Conservation (phyloP, 2,113 vertebrate species). For the Psophia crepitans region DNA sequence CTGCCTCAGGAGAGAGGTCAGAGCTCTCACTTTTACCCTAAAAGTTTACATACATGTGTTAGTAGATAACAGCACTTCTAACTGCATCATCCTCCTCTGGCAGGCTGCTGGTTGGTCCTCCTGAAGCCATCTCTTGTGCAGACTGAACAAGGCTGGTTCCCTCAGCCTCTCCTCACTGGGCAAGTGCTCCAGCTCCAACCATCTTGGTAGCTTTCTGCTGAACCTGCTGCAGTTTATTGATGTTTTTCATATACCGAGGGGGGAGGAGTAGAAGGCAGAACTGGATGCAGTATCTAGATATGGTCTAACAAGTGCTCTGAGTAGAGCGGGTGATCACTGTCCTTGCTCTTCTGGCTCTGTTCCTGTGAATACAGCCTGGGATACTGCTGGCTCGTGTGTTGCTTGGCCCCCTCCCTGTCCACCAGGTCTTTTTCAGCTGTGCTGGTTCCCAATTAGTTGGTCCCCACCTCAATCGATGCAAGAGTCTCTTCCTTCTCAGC, state of each 20-base stretch:
- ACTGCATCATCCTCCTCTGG: not conserved
- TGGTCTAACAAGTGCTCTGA: not conserved
- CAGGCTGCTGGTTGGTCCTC: not conserved
- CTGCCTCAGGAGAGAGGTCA: not conserved
- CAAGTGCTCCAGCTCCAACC: not conserved
- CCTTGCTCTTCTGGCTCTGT: not conserved
- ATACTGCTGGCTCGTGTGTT: not conserved
- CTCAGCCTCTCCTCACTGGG: not conserved
- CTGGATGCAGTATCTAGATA: not conserved
- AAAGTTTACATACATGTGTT: not conserved
- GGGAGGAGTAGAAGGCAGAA: not conserved
- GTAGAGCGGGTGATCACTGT: not conserved
- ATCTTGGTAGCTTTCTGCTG: not conserved
- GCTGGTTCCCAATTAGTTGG: not conserved
- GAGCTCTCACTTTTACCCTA: not conserved
- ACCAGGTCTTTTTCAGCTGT: not conserved
- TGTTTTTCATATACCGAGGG: not conserved
- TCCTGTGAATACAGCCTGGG: not conserved
- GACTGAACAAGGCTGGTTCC: not conserved
- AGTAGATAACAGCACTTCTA: not conserved
- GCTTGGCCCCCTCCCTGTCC: not conserved
- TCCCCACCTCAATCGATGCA: not conserved
- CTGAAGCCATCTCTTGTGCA: not conserved
- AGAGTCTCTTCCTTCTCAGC: not conserved
- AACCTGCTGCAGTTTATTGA: not conserved